Evolutionary conservation across 2,888 invertebrate species (phyloP).

Genomic region (Gandaritis pyraliata): DNA sequence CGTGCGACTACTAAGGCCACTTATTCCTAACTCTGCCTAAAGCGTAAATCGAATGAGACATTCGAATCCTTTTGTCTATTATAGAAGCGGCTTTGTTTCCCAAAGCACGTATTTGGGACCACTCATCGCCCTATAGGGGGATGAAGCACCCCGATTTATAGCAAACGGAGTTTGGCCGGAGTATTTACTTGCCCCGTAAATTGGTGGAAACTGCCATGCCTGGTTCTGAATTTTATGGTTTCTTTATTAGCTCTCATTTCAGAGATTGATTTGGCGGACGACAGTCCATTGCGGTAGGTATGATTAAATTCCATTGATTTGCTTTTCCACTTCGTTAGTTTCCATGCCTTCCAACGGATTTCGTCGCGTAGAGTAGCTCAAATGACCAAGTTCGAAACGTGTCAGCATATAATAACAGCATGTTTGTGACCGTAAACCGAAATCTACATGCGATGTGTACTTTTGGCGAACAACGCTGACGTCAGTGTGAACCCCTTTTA

Average conservation of each 20-base stretch:
- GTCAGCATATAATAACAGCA: background rate
- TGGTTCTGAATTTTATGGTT: constrained; percentile 20
- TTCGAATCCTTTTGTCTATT: constrained; percentile 11
- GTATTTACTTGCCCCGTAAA: constrained; percentile 34
- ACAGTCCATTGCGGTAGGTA: constrained; percentile 2
- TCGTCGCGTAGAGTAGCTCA: no score
- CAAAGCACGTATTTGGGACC: constrained; percentile 38
- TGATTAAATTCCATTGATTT: background rate
- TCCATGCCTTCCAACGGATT: no score
- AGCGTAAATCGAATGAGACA: constrained; percentile 8
- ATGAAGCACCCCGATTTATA: constrained; percentile 37
- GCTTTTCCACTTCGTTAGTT: background rate
- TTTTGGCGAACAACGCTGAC: constrained; percentile 2
- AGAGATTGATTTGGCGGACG: constrained; percentile 12
- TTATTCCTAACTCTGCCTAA: no score
- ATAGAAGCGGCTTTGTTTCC: constrained; percentile 23
- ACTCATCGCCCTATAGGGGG: constrained; percentile 30
- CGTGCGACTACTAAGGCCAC: no score
- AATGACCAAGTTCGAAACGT: background rate
- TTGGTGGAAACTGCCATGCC: constrained; percentile 20
- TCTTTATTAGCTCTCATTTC: constrained; percentile 21
- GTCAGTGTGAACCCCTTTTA: constrained; percentile 12
- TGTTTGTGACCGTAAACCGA: background rate
- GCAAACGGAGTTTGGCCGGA: constrained; percentile 33
- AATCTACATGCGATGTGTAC: constrained; percentile 8